Percentiles rank a stretch among this genome's conserved stretches.
These are phyloP conservation scores for Cephalopholis sonnerati DNA, from an alignment of 2,113 vertebrate species.

Conservation along the genomic window DNA sequence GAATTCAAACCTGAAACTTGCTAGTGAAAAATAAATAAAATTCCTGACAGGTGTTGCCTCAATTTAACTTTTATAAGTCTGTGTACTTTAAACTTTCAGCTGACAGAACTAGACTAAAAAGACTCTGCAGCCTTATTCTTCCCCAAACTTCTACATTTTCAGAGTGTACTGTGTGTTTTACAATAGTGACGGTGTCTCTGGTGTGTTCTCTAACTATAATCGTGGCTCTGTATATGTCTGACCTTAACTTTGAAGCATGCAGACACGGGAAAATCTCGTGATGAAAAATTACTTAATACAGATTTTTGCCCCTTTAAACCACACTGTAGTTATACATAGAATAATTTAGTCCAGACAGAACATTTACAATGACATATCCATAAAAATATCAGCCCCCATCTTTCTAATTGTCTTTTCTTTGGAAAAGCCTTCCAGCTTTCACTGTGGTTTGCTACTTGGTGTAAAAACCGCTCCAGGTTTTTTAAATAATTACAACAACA, in stretches of 20 bases:
- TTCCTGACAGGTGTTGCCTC: not conserved
- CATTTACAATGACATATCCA: not conserved
- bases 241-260: not conserved
- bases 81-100: not conserved
- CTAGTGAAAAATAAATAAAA: not conserved
- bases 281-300: not conserved
- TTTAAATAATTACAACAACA: constrained; percentile 27
- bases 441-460: not conserved
- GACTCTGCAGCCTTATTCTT: not conserved
- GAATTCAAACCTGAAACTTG: not conserved
- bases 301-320: not conserved
- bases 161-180: not conserved
- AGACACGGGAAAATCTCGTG: not conserved
- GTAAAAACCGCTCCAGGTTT: constrained; percentile 22
- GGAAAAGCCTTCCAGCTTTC: not conserved
- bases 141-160: not conserved
- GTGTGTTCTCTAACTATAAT: not conserved
- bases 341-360: not conserved
- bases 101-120: not conserved
- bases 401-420: not conserved
- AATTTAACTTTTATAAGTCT: too few relatives aligned
- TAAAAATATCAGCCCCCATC: not conserved
- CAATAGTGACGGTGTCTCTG: not conserved
- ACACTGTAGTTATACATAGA: not conserved
- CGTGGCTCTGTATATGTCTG: not conserved